Conservation (phyloP, 1,140 invertebrate species). For the Neuroterus valhalla region DNA sequence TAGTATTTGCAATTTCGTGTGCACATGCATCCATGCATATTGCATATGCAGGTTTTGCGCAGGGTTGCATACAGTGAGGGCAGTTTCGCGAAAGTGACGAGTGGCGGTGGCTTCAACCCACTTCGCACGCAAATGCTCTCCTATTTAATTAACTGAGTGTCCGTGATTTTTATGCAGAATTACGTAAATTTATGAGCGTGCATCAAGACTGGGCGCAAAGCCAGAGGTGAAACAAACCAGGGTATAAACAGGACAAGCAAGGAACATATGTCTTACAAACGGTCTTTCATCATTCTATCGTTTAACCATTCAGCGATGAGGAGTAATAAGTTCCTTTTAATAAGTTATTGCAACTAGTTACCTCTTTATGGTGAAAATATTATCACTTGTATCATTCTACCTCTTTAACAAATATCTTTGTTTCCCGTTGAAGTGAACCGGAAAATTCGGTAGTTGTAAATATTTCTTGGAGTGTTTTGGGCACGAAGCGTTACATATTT, state of each 20-base stretch:
- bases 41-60: conserved; percentile 9
- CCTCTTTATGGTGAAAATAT: no score
- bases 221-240: conserved; percentile 8
- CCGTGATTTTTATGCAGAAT: conserved; percentile 47
- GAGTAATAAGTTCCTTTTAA: no score
- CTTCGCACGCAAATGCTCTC: conserved; percentile 47
- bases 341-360: no score
- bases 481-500: no score
- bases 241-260: background rate
- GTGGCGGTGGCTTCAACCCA: conserved; percentile 42
- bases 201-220: conserved; percentile 8
- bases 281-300: background rate
- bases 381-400: no score
- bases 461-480: no score
- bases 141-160: conserved; percentile 48
- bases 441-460: no score
- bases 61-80: conserved; percentile 34
- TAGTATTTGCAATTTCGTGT: conserved; percentile 34
- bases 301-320: no score
- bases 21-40: conserved; percentile 28
- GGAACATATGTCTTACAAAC: background rate
- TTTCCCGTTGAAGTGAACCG: no score
- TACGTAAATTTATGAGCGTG: conserved; percentile 46
- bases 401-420: no score
- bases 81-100: conserved; percentile 44